Percentiles rank a stretch among this genome's conserved stretches.
Conservation (phyloP, 2,113 vertebrate species). For the Andinoacara biseriatus region DNA sequence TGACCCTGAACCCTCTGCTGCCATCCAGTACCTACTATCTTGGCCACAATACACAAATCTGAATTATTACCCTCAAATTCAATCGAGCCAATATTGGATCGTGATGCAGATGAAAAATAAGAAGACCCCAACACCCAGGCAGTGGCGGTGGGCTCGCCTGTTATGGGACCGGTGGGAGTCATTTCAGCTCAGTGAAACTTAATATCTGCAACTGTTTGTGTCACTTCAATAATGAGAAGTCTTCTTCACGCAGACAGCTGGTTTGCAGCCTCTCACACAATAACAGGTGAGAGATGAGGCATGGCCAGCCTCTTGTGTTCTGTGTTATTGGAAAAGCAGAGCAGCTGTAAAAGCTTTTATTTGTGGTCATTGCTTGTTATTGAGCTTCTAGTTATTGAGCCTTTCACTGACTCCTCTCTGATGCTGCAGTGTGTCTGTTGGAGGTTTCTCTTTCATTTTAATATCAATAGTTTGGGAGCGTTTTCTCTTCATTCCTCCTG, state of each 20-base stretch:
- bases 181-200: background rate
- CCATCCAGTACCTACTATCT: too few relatives aligned
- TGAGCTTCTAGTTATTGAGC: slow-evolving; percentile 16
- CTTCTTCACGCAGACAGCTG: slow-evolving; percentile 11
- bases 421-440: background rate
- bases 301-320: background rate
- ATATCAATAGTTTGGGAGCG: background rate
- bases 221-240: slow-evolving; percentile 45
- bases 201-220: slow-evolving; percentile 24
- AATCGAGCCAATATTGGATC: background rate
- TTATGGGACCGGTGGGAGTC: background rate
- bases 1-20: background rate
- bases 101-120: background rate
- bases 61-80: too few relatives aligned
- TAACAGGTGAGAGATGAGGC: slow-evolving; percentile 21
- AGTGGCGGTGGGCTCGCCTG: background rate
- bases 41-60: too few relatives aligned
- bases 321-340: slow-evolving; percentile 48
- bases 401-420: background rate
- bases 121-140: background rate
- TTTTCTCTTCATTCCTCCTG: background rate
- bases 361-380: slow-evolving; percentile 25
- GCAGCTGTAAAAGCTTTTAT: slow-evolving; percentile 36
- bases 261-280: background rate
- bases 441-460: background rate